These are phyloP conservation scores for Caradrina clavipalpis DNA, from an alignment of 2,888 invertebrate species.

Conservation along the genomic window DNA sequence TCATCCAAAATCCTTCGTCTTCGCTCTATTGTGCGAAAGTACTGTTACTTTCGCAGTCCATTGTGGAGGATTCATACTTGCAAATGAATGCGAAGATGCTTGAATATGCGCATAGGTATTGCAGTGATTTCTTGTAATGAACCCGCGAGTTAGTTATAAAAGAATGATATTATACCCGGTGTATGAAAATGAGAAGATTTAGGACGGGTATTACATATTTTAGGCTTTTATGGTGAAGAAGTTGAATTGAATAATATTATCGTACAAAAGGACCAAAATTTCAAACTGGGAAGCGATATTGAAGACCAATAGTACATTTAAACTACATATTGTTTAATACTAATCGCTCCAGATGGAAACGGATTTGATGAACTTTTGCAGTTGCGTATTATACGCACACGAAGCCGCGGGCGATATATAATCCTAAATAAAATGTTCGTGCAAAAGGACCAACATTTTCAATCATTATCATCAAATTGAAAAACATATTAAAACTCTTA, in stretches of 20 bases:
- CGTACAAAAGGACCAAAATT: not conserved
- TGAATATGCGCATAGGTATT: conserved; percentile 59
- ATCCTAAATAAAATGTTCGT: too few species aligned
- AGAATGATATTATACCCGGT: conserved; percentile 8
- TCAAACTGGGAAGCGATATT: not conserved
- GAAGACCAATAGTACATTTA: too few species aligned
- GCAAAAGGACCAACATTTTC: not conserved
- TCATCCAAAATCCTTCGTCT: conserved; percentile 56
- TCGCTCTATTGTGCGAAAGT: conserved; percentile 56
- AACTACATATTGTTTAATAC: not conserved
- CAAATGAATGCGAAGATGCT: conserved; percentile 41
- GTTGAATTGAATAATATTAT: not conserved
- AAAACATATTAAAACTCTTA: not conserved
- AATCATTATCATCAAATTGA: not conserved
- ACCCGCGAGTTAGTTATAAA: conserved; percentile 47
- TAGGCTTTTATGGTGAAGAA: not conserved
- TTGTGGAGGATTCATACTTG: conserved; percentile 51
- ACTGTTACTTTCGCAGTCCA: conserved; percentile 50
- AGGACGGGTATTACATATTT: conserved; percentile 9
- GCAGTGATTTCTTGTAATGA: conserved; percentile 50
- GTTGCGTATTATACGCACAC: too few species aligned
- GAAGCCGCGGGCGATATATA: too few species aligned
- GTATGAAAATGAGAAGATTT: conserved; percentile 13
- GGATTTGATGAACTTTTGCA: too few species aligned
- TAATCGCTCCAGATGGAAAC: too few species aligned